Percentiles rank a stretch among this genome's conserved stretches.
These are phyloP conservation scores for Scyliorhinus canicula DNA, from an alignment of 2,797 vertebrate species.

Conservation along the genomic window DNA sequence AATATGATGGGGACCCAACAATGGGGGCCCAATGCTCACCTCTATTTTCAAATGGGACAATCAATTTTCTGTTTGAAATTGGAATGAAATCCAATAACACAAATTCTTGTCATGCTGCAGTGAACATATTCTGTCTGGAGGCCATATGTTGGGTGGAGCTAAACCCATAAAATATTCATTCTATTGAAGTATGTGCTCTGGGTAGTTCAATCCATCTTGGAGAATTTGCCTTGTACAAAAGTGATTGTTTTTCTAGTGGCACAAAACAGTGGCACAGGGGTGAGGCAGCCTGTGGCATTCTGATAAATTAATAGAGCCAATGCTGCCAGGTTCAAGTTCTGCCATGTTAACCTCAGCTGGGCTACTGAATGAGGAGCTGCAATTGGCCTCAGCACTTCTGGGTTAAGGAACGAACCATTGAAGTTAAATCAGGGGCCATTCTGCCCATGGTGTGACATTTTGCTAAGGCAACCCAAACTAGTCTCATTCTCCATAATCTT, in stretches of 20 bases:
- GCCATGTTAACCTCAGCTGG: neutral
- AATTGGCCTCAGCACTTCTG: neutral
- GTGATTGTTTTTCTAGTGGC: neutral
- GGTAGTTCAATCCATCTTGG: neutral
- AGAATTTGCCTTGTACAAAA: neutral
- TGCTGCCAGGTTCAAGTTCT: neutral
- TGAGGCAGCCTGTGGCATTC: neutral
- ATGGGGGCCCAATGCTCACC: neutral
- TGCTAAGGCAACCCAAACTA: neutral
- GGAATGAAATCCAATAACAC: neutral
- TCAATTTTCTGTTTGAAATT: neutral
- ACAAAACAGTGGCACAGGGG: no score
- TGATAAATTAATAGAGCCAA: neutral
- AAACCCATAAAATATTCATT: conserved; percentile 17
- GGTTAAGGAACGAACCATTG: neutral
- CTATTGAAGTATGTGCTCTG: neutral
- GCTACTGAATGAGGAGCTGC: neutral
- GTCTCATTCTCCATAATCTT: neutral
- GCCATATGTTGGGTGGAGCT: neutral
- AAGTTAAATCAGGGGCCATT: neutral
- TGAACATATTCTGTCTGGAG: neutral
- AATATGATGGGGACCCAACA: neutral
- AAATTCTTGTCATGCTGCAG: neutral
- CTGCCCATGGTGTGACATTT: neutral
- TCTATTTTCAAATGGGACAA: neutral